phyloP scores from a whole-genome alignment of 2,797 vertebrate species.

The Vipera ursinii region DNA sequence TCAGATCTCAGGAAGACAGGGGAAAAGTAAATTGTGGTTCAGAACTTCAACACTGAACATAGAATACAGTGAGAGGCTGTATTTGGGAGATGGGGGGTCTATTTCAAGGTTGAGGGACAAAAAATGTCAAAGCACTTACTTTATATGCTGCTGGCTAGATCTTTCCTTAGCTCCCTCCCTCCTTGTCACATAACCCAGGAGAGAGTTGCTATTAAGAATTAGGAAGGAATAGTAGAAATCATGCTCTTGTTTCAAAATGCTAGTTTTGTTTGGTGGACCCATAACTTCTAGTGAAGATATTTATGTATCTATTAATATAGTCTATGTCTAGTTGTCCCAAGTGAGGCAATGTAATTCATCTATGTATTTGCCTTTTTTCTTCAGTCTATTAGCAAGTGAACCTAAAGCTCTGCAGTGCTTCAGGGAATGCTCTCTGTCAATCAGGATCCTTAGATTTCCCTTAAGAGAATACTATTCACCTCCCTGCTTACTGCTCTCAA shows the following conservation, averaged over 20 bases:
- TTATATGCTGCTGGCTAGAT: neutral
- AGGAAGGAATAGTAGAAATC: neutral
- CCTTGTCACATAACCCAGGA: neutral
- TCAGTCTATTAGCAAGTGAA: neutral
- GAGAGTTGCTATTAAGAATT: neutral
- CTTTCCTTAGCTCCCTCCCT: neutral
- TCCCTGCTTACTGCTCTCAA: neutral
- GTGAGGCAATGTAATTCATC: neutral
- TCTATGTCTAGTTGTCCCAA: neutral
- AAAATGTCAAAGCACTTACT: neutral
- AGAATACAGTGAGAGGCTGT: neutral
- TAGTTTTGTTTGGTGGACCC: neutral
- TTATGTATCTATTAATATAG: neutral
- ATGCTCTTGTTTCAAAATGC: neutral
- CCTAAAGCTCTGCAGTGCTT: neutral
- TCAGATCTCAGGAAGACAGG: too few relatives aligned
- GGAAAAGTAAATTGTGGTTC: too few relatives aligned
- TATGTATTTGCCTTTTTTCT: neutral
- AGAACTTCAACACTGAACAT: too few relatives aligned
- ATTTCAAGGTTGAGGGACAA: neutral
- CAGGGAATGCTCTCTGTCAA: neutral
- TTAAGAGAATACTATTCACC: neutral
- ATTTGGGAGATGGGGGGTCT: neutral
- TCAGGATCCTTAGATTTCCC: neutral
- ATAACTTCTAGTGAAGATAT: neutral